Percentiles rank a stretch among this genome's conserved stretches.
Conservation (phyloP, 1,140 invertebrate species). For the Anoplolepis gracilipes region DNA sequence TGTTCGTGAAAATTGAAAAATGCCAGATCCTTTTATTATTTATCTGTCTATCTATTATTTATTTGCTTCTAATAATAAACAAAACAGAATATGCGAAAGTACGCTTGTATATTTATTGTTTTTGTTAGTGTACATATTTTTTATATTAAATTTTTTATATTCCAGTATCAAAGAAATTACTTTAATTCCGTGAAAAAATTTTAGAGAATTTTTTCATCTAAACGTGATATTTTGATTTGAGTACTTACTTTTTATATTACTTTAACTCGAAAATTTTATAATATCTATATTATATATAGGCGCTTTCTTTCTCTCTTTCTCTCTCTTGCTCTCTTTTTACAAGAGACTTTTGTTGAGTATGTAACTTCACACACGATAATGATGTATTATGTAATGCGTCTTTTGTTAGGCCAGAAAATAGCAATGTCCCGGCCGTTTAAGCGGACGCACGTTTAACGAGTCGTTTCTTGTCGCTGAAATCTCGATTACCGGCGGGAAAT, state of each 20-base stretch:
- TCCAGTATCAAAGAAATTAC: background rate
- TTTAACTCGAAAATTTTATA: background rate
- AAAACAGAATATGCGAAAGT: background rate
- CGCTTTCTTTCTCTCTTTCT: background rate
- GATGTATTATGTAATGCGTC: constrained; percentile 5
- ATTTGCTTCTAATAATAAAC: background rate
- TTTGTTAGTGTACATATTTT: too few species aligned
- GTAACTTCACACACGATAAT: background rate
- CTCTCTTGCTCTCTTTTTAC: constrained; percentile 6
- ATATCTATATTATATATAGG: background rate
- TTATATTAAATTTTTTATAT: background rate
- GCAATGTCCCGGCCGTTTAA: constrained; percentile 5
- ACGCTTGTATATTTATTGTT: background rate
- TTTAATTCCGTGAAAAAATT: too few species aligned
- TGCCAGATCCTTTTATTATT: background rate
- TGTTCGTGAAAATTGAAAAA: background rate
- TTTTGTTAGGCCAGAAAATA: constrained; percentile 41
- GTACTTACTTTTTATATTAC: background rate
- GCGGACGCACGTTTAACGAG: constrained; percentile 31
- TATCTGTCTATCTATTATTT: too few species aligned
- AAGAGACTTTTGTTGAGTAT: background rate
- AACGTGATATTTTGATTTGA: background rate
- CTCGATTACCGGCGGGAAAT: constrained; percentile 40
- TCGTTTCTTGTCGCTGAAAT: constrained; percentile 45
- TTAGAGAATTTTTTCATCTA: background rate